These are phyloP conservation scores for Lithobius niger DNA, from an alignment of 1,140 invertebrate genomes.

Conservation along the genomic window DNA sequence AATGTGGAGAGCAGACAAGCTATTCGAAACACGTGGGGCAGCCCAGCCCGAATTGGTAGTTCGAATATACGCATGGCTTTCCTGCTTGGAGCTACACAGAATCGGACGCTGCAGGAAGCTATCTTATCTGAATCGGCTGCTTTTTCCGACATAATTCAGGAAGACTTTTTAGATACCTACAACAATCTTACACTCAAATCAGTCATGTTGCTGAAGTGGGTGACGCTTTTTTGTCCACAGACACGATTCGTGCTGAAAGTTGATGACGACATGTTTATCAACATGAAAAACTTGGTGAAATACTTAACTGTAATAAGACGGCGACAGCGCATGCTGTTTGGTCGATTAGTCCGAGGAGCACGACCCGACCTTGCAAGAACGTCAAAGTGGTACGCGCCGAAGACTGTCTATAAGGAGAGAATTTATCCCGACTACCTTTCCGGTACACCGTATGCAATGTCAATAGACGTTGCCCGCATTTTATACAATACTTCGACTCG, in stretches of 20 bases:
- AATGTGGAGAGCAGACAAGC: conserved; percentile 57
- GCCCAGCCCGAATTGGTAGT: conserved; percentile 38
- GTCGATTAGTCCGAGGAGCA: conserved; percentile 5
- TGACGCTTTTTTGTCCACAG: conserved; percentile 33
- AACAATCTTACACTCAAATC: conserved; percentile 86
- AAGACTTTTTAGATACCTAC: conserved; percentile 76
- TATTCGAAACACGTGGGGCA: conserved; percentile 72
- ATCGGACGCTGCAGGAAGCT: neutral
- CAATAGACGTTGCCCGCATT: conserved; percentile 13
- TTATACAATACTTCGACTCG: conserved; percentile 15
- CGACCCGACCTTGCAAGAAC: neutral
- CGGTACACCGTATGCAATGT: conserved; percentile 22
- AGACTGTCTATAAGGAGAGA: conserved; percentile 15
- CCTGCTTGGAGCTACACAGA: conserved; percentile 12
- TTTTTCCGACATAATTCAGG: conserved; percentile 46
- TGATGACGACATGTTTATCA: conserved; percentile 87
- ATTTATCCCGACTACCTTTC: conserved; percentile 23
- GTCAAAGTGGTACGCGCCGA: conserved; percentile 20
- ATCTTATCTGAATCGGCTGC: conserved; percentile 8
- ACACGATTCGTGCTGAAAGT: conserved; percentile 66
- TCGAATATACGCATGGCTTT: conserved; percentile 6
- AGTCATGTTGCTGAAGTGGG: conserved; percentile 71
- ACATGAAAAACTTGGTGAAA: conserved; percentile 39
- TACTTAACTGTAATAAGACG: conserved; percentile 12
- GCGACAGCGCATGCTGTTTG: neutral